Evolutionary conservation across 2,888 invertebrate species (phyloP).

Genomic region (Automeris io): DNA sequence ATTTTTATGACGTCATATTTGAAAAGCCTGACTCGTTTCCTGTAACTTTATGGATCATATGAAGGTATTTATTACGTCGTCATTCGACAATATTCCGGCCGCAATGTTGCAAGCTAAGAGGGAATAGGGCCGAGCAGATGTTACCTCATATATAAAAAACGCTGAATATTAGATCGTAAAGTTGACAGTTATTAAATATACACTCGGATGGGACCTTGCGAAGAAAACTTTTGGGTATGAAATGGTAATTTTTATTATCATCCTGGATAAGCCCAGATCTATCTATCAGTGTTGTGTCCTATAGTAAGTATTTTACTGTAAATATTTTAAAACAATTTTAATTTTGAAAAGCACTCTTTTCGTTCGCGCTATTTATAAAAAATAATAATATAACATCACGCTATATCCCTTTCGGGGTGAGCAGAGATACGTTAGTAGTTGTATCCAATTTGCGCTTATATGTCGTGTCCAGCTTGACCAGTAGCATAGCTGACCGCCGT

Average conservation of each 20-base stretch:
- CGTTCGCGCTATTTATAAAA: no score
- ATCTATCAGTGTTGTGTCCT: conserved; percentile 7
- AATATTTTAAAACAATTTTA: no score
- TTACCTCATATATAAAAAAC: conserved; percentile 30
- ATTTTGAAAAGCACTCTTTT: no score
- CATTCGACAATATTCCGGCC: conserved; percentile 53
- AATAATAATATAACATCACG: no score
- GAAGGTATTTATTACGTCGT: conserved; percentile 55
- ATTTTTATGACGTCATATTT: conserved; percentile 19
- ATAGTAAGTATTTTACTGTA: no score
- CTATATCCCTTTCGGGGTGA: no score
- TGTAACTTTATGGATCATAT: conserved; percentile 54
- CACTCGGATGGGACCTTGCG: conserved; percentile 14
- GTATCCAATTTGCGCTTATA: no score
- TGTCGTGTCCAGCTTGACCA: no score
- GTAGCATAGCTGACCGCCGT: no score
- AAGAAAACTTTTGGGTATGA: conserved; percentile 8
- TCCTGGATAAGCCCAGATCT: not conserved
- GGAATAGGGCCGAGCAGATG: conserved; percentile 56
- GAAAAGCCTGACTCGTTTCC: conserved; percentile 19
- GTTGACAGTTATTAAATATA: conserved; percentile 46
- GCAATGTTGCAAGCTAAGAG: conserved; percentile 43
- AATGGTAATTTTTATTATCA: conserved; percentile 4
- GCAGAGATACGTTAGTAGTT: no score
- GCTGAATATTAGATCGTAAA: conserved; percentile 44